Conservation (phyloP, 2,888 invertebrate genomes). For the Cryptocephalus primarius region DNA sequence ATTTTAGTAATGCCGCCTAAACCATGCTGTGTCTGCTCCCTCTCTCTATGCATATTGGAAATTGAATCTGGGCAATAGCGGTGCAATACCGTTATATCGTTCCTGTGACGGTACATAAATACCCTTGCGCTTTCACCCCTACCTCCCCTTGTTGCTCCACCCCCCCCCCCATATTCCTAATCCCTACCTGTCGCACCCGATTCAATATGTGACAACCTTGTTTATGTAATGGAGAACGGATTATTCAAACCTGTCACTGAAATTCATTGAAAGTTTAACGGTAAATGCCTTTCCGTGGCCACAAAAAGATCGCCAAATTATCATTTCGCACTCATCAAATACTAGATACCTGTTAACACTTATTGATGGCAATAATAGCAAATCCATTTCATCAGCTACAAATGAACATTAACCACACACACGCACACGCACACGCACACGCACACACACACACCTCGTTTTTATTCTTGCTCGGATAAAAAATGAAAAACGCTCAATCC, state of each 20-base stretch:
- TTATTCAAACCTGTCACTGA: conserved; percentile 36
- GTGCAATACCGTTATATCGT: conserved; percentile 31
- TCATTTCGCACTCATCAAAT: conserved; percentile 23
- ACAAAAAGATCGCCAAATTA: conserved; percentile 22
- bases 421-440: too few relatives aligned
- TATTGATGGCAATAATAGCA: conserved; percentile 12
- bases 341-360: conserved; percentile 24
- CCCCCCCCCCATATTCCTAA: conserved; percentile 3
- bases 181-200: conserved; percentile 19
- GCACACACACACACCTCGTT: too few relatives aligned
- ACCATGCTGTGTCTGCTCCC: conserved; percentile 22
- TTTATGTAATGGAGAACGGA: conserved; percentile 33
- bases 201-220: conserved; percentile 35
- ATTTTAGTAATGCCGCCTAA: conserved; percentile 31
- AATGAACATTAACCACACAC: too few relatives aligned
- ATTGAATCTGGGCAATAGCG: conserved; percentile 37
- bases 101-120: conserved; percentile 34
- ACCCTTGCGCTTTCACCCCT: conserved; percentile 13
- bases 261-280: conserved; percentile 28
- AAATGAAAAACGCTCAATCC: too few relatives aligned
- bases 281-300: conserved; percentile 23
- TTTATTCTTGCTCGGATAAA: too few relatives aligned
- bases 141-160: conserved; percentile 4
- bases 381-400: too few relatives aligned
- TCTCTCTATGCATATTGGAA: conserved; percentile 36